Evolutionary conservation across 2,113 vertebrate species (phyloP), one percentile per base, ranked within the genome.

Genomic region (Chrysemys picta): DNA sequence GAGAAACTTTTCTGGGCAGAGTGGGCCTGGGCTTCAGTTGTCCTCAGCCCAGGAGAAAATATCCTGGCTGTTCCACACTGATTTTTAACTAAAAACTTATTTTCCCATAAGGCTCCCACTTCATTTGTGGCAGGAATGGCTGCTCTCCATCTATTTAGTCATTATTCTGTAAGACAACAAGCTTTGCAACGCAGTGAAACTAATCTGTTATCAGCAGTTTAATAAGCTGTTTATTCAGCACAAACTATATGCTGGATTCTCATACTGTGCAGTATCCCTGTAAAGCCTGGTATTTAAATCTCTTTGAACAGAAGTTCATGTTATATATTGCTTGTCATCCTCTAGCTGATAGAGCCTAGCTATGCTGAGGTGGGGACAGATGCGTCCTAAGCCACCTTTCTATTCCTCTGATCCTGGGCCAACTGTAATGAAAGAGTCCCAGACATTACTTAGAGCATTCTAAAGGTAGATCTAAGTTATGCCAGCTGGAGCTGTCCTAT

Each of bases 361-460:
- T 47, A 50, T n/a, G 5, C 47, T 92, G 42, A 85, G 54, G 52
- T n/a, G 29, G 21, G 76, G 45, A 91, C 35, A 75, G 8, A 25
- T 31, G 50, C 3, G 1, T 38, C 88, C 49, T 84, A 87, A 91
- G 31, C 5, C 3, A n/a, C 42, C 38, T 79, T 91, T 83, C 57
- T 0, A 0, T 91, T 93, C 45, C 3, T 45, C n/a, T 89, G 25
- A 2, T 83, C 84, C 3, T 29, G 83, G 5, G 0, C 0, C 12
- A 49, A 14, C 1, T 1, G 5, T 29, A 38, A 76, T 76, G 17
- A 75, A 75, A 75, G 38, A 25, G 38, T 76, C 38, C 72, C 72
- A 76, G 72, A 42, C 42, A 5, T 45, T 25, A 25, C 21, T 45
- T 42, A 21, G 35, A 38, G n/a, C 22, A 38, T 24, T 31, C 38